phyloP scores from a whole-genome alignment of 2,888 invertebrate genomes.

The Caenorhabditis imperialis region DNA sequence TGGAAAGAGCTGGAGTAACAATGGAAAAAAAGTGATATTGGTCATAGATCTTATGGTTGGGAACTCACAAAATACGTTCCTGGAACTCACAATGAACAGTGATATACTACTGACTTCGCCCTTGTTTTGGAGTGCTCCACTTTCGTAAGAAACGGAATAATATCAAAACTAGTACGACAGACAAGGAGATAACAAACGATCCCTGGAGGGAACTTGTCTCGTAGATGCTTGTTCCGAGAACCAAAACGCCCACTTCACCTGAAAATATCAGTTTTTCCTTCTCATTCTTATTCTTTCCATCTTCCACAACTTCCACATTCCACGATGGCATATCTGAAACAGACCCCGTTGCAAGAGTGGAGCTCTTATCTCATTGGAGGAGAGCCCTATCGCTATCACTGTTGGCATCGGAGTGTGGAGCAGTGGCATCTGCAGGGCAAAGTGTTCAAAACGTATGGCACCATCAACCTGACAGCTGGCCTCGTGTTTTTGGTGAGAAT shows the following conservation, averaged over 20 bases:
- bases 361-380: constrained; percentile 17
- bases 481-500: constrained; percentile 12
- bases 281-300: background rate
- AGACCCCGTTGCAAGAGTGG: constrained; percentile 23
- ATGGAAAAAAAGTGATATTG: no score
- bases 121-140: no score
- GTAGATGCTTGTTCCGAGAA: background rate
- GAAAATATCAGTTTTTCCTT: background rate
- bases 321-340: constrained; percentile 25
- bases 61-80: no score
- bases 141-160: no score
- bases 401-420: constrained; percentile 22
- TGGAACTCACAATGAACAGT: no score
- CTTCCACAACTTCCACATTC: background rate
- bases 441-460: constrained; percentile 9
- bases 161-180: no score
- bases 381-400: constrained; percentile 31
- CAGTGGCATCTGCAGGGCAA: constrained; percentile 20
- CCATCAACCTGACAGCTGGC: constrained; percentile 5
- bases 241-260: background rate
- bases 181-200: no score
- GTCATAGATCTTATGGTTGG: no score
- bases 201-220: no score
- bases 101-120: no score
- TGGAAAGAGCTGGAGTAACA: no score